These are phyloP conservation scores for Stratiolaelaps scimitus DNA, from an alignment of 1,140 invertebrate species.

Conservation along the genomic window DNA sequence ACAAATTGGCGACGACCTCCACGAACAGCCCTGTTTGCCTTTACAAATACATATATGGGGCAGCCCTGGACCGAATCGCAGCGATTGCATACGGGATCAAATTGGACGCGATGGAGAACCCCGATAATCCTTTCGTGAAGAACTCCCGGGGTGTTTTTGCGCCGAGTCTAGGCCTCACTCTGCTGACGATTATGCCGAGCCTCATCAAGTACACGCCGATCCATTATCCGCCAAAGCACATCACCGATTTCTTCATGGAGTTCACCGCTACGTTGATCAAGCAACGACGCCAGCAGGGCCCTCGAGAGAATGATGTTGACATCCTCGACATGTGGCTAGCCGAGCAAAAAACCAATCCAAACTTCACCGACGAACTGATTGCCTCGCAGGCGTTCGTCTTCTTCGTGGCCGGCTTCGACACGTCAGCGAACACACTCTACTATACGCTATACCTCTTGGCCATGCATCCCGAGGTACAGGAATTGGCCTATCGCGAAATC, in stretches of 20 bases:
- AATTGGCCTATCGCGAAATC: slow-evolving; percentile 48
- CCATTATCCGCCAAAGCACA: slow-evolving; percentile 5
- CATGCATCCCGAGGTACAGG: slow-evolving; percentile 46
- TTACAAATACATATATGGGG: not conserved
- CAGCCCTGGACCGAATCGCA: not conserved
- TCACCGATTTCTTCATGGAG: slow-evolving; percentile 1
- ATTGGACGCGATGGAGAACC: not conserved
- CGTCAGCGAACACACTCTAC: slow-evolving; percentile 46
- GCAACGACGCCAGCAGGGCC: not conserved
- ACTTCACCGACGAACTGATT: slow-evolving; percentile 50
- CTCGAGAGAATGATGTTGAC: not conserved
- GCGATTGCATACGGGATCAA: not conserved
- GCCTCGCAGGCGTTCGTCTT: slow-evolving; percentile 51
- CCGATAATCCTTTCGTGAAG: not conserved
- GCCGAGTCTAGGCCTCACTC: slow-evolving; percentile 93
- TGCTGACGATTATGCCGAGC: slow-evolving; percentile 84
- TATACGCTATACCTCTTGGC: slow-evolving; percentile 49
- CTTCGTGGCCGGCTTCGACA: slow-evolving; percentile 54
- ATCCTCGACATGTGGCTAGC: slow-evolving; percentile 5
- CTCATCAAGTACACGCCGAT: not conserved
- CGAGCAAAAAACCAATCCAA: slow-evolving; percentile 3
- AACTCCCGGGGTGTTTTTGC: slow-evolving; percentile 48
- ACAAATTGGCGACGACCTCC: not conserved
- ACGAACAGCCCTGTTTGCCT: no score
- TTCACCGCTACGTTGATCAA: not conserved